A percentile compares a stretch with the other conserved stretches of the same genome.
These are phyloP conservation scores for Alligator mississippiensis DNA, from an alignment of 2,113 vertebrate genomes.

Conservation along the genomic window DNA sequence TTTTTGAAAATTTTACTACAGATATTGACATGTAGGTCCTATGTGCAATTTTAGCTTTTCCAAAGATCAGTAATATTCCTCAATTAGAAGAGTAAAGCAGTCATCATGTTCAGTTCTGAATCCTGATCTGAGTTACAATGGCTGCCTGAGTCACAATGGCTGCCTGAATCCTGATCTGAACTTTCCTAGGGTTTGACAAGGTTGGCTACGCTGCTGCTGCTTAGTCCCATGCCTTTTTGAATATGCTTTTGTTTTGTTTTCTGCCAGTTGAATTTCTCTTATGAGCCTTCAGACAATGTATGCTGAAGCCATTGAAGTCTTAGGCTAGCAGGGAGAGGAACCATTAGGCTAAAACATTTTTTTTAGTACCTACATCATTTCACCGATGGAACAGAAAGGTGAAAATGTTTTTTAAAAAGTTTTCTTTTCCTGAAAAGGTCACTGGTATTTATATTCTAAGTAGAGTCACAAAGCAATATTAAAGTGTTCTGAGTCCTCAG, in stretches of 20 bases:
- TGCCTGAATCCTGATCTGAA: not conserved
- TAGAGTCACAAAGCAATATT: constrained; percentile 27
- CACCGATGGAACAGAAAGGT: not conserved
- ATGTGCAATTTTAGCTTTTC: not conserved
- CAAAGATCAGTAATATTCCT: not conserved
- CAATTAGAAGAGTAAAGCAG: not conserved
- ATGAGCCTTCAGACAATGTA: not conserved
- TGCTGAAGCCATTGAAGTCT: not conserved
- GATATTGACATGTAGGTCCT: not conserved
- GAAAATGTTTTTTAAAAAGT: not conserved
- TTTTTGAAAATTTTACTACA: not conserved
- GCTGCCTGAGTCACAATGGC: too few relatives aligned
- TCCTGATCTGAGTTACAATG: too few relatives aligned
- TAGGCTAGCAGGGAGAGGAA: not conserved
- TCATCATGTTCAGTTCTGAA: not conserved
- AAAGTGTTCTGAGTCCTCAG: constrained; percentile 43
- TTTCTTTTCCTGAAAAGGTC: constrained; percentile 41
- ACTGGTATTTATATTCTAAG: constrained; percentile 55
- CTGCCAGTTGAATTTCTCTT: not conserved
- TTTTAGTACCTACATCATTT: not conserved
- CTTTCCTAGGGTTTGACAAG: not conserved
- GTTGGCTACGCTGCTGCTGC: not conserved
- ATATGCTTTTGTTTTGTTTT: not conserved
- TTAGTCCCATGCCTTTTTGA: not conserved
- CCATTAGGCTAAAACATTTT: not conserved